phyloP scores from a whole-genome alignment of 2,888 invertebrate genomes.

The Anaspis maculata region DNA sequence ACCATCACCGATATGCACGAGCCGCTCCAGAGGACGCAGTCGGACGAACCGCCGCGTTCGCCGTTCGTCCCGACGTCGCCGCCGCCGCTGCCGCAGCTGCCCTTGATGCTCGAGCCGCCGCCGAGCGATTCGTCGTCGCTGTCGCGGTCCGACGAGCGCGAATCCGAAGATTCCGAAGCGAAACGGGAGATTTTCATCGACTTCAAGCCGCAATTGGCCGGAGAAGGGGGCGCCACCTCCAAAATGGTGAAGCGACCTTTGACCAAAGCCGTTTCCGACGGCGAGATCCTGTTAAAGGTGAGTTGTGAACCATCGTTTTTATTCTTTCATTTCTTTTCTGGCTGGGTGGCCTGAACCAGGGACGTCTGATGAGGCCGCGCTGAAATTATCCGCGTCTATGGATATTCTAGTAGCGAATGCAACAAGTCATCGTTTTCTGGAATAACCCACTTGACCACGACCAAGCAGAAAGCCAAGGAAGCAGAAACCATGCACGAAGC shows the following conservation, averaged over 20 bases:
- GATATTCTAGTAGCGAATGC: too few species aligned
- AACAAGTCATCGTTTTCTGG: too few species aligned
- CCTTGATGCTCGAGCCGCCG: constrained; percentile 1
- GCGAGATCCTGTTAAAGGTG: constrained; percentile 61
- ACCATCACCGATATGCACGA: constrained; percentile 60
- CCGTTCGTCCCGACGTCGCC: constrained; percentile 56
- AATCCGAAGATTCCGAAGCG: constrained; percentile 44
- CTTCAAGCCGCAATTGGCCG: constrained; percentile 67
- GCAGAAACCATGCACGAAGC: too few species aligned
- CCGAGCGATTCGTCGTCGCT: constrained; percentile 35
- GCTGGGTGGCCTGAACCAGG: too few species aligned
- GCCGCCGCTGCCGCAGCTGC: constrained; percentile 36
- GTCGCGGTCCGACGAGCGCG: constrained; percentile 33
- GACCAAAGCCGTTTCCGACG: constrained; percentile 73
- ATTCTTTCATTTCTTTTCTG: too few species aligned
- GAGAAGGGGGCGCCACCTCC: constrained; percentile 8
- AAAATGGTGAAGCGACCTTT: constrained; percentile 46
- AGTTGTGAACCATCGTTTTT: too few species aligned
- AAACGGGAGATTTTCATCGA: constrained; percentile 78
- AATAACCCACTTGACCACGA: too few species aligned
- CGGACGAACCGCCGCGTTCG: constrained; percentile 75
- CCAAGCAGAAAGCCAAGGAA: too few species aligned
- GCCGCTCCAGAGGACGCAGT: constrained; percentile 72
- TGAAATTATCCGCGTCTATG: too few species aligned
- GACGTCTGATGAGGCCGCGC: too few species aligned